A percentile compares a stretch with the other conserved stretches of the same genome.
Conservation (phyloP, 2,113 vertebrate species). For the Hepsetus odoe region DNA sequence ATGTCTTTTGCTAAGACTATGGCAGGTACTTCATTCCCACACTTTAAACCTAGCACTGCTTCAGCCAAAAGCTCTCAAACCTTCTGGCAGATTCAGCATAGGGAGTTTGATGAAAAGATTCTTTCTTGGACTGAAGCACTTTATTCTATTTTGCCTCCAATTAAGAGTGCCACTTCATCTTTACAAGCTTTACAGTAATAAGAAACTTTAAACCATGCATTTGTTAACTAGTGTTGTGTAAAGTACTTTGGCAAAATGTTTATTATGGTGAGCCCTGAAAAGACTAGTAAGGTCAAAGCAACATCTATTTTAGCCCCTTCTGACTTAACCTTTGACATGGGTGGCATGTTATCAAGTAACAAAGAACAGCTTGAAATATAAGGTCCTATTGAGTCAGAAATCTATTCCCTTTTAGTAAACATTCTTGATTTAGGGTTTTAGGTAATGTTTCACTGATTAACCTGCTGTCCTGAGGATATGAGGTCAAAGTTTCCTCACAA, state of each 20-base stretch:
- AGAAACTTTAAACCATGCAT: background rate
- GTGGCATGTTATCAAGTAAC: conserved; percentile 55
- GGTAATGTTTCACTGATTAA: conserved; percentile 58
- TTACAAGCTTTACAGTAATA: background rate
- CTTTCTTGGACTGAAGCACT: background rate
- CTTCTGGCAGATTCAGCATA: background rate
- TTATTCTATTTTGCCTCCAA: background rate
- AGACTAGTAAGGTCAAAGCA: background rate
- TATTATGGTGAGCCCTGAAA: background rate
- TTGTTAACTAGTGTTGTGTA: conserved; percentile 1
- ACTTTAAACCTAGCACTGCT: background rate
- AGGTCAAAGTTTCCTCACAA: conserved; percentile 1
- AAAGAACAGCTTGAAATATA: conserved; percentile 55
- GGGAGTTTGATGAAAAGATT: background rate
- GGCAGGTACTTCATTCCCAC: conserved; percentile 11
- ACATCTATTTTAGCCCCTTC: conserved; percentile 36
- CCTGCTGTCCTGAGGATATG: conserved; percentile 23
- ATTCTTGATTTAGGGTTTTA: conserved; percentile 8
- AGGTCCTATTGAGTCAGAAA: conserved; percentile 46
- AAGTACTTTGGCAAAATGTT: conserved; percentile 13
- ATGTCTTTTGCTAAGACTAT: conserved; percentile 7
- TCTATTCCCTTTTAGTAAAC: conserved; percentile 49
- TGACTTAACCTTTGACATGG: conserved; percentile 55
- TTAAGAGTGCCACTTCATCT: background rate
- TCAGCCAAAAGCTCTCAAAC: background rate